Conservation (phyloP, 2,888 invertebrate species). For the Drosophila borealis region DNA sequence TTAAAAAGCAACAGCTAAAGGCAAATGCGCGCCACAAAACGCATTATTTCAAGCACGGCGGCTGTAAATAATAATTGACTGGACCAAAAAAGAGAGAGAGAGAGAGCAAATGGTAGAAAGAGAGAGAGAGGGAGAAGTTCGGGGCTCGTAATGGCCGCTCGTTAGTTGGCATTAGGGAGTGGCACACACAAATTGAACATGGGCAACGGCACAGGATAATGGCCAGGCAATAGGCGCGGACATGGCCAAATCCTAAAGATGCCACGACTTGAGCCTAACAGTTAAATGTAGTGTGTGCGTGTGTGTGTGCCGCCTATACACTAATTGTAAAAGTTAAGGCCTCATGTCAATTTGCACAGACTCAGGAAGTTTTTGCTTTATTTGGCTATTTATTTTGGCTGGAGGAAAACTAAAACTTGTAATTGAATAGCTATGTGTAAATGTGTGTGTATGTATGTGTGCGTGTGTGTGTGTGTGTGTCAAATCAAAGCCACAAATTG, state of each 20-base stretch:
- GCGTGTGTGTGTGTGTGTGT: conserved; percentile 6
- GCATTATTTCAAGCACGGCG: conserved; percentile 34
- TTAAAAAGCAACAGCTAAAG: conserved; percentile 38
- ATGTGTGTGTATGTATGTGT: conserved; percentile 2
- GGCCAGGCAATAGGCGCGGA: conserved; percentile 26
- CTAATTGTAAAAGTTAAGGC: conserved; percentile 71
- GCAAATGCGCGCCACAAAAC: conserved; percentile 18
- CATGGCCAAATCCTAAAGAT: conserved; percentile 22
- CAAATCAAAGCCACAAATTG: conserved; percentile 38
- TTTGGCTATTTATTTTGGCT: conserved; percentile 64
- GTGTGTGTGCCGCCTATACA: conserved; percentile 22
- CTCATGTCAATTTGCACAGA: conserved; percentile 51
- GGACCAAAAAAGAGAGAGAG: neutral
- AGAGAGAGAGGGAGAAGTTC: neutral
- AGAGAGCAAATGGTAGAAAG: neutral
- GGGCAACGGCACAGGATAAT: conserved; percentile 31
- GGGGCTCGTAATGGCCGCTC: conserved; percentile 60
- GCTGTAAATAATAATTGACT: conserved; percentile 41
- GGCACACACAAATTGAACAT: conserved; percentile 52
- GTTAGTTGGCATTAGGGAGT: conserved; percentile 58
- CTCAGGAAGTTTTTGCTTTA: conserved; percentile 50
- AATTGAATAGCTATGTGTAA: conserved; percentile 61
- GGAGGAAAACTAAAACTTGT: conserved; percentile 52
- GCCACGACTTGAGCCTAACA: conserved; percentile 13
- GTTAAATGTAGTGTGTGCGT: conserved; percentile 23